Evolutionary conservation across 2,797 vertebrate genomes (phyloP), one percentile per base, ranked within the genome.

Genomic region (Gambelia wislizenii): DNA sequence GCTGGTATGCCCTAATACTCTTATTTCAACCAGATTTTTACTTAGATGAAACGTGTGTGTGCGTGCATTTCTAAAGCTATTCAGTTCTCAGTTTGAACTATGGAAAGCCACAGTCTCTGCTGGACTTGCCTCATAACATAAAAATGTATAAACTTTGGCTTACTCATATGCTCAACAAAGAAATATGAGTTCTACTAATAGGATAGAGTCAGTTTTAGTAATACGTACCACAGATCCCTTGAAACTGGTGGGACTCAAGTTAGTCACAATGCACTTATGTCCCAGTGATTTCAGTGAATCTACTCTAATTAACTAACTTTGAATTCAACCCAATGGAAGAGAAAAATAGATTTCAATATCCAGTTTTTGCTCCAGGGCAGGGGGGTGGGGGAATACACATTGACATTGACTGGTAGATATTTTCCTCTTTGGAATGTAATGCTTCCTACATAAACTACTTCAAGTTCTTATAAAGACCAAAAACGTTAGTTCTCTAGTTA

Each of bases 71-170:
- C 5, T 3, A 75, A 39, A 85, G 70, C 54, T 44, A 4, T 6
- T 76, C 36, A 59, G n/a, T 69, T 72, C 2, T 84, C 85, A 33
- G 69, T 20, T 90, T 27, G 30, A n/a, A 25, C 77, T 89, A 84
- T 80, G 18, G 6, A 70, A 54, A 10, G 81, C 39, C 42, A 0
- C 36, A 80, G 84, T 47, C 54, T 75, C 42, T 36, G 16, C 14
- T 54, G 59, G 83, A 89, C 87, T 85, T 44, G 33, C 2, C n/a
- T 39, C 56, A 39, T 42, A 9, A 20, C 39, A 77, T 0, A 2
- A 13, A 64, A 56, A 14, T 87, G 30, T 69, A 70, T 39, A 13
- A 47, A 84, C 39, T 75, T 81, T 25, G 27, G 70, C 25, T 1
- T 79, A 82, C 49, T 86, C n/a, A 59, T 2, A 47, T 4, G 22